These are phyloP conservation scores for Corythoichthys haematopterus DNA, from an alignment of 2,113 vertebrate genomes.

Conservation along the genomic window DNA sequence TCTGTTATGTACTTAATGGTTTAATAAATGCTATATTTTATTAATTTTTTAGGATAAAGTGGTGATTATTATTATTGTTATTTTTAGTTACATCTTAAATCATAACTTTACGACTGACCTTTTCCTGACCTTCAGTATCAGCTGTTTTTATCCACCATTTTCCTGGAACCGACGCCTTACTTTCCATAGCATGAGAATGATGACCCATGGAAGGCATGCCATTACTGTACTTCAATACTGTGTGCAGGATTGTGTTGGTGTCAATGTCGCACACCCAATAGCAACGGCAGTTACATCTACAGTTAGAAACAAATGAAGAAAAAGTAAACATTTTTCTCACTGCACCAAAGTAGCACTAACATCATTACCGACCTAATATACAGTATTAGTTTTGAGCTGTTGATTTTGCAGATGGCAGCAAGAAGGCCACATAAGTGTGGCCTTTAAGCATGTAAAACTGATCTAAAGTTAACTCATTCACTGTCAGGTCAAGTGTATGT, in stretches of 20 bases:
- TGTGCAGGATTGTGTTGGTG: slow-evolving; percentile 3
- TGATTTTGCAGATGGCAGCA: no score
- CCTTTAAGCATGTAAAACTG: no score
- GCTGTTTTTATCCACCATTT: slow-evolving; percentile 19
- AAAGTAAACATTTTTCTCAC: not conserved
- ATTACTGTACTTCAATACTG: slow-evolving; percentile 5
- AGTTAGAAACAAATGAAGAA: not conserved
- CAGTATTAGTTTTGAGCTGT: not conserved
- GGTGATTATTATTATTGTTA: not conserved
- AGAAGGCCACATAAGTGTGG: no score
- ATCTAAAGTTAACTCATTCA: no score
- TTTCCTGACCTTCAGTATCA: slow-evolving; percentile 21
- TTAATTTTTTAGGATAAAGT: slow-evolving; percentile 32
- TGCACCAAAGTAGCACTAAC: not conserved
- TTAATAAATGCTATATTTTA: slow-evolving; percentile 65
- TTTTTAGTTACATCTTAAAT: not conserved
- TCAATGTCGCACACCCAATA: not conserved
- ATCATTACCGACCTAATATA: not conserved
- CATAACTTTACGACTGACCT: slow-evolving; percentile 5
- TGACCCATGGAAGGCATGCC: slow-evolving; percentile 31
- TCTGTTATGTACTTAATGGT: slow-evolving; percentile 28
- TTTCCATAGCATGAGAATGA: slow-evolving; percentile 32
- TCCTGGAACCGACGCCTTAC: slow-evolving; percentile 33
- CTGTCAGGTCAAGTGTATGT: no score
- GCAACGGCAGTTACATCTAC: not conserved